phyloP scores from a whole-genome alignment of 2,888 invertebrate genomes.

The Dryocosmus kuriphilus region DNA sequence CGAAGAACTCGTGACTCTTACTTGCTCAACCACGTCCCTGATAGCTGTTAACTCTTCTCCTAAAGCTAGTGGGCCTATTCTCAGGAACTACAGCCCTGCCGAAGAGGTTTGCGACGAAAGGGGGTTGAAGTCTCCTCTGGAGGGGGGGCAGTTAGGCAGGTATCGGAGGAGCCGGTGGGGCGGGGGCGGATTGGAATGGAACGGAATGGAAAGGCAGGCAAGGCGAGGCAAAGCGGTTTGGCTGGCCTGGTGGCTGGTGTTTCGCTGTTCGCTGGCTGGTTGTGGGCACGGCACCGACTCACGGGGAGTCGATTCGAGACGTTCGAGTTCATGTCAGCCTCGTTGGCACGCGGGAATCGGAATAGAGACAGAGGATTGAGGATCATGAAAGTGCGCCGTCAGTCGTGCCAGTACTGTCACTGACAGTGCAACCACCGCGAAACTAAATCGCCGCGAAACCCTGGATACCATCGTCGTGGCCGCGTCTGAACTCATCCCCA shows the following conservation, averaged over 20 bases:
- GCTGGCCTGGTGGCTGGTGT: slow-evolving; percentile 18
- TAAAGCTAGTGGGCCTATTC: neutral
- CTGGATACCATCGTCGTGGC: slow-evolving; percentile 7
- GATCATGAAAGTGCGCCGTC: slow-evolving; percentile 36
- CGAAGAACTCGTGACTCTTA: neutral
- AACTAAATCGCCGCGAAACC: neutral
- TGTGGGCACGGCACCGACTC: slow-evolving; percentile 10
- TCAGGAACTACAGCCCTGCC: neutral
- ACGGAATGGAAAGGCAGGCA: slow-evolving; percentile 40
- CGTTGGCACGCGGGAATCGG: slow-evolving; percentile 39
- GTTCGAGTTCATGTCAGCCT: slow-evolving; percentile 12
- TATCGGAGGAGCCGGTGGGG: neutral
- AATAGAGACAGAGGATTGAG: neutral
- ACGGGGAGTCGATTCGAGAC: slow-evolving; percentile 26
- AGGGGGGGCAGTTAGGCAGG: slow-evolving; percentile 14
- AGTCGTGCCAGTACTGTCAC: slow-evolving; percentile 37
- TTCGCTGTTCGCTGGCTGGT: neutral
- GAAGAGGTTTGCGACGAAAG: neutral
- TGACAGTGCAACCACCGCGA: slow-evolving; percentile 23
- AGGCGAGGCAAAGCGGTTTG: slow-evolving; percentile 41
- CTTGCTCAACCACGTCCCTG: slow-evolving; percentile 6
- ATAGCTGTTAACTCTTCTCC: slow-evolving; percentile 22
- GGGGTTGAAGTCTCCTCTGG: neutral
- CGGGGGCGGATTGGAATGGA: slow-evolving; percentile 37
- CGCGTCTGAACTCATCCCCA: slow-evolving; percentile 14